Base-by-base conservation (phyloP, 2,113 vertebrate genomes). In the Phylloscopus trochilus region DNA sequence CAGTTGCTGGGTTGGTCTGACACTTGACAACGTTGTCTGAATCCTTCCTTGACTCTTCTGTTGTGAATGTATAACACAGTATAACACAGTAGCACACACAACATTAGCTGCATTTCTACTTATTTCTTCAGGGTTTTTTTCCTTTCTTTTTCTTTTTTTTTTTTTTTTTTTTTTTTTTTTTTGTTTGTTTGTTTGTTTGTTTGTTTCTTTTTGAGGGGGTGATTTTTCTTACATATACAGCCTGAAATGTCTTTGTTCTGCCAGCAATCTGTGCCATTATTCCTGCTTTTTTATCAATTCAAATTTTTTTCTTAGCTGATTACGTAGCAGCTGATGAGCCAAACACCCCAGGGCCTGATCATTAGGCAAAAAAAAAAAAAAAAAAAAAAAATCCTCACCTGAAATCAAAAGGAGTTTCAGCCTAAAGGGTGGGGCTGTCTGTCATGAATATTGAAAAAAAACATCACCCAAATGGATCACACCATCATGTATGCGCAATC, bases 401-500 rank as follows among this genome's bases (percentile, higher is more conserved):
- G 79, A 92, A 96, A 90, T 93, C 87, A 94, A 96, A 96, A 79
- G 60, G 72, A 96, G 47, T 74, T 90, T 56, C 52, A 75, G 79
- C 76, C 68, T 94, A 44, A n/a, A 78, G 90, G 72, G 83, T 90
- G 72, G 63, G 68, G 81, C 89, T 75, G 43, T 66, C 77, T 95
- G 51, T 53, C 72, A 77, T 91, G 59, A 93, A 90, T 91, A 96
- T 56, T 92, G 87, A 90, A 96, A 91, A 96, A 91, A 39, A 90
- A 37, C 24, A 85, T 70, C 49, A 93, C 91, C 78, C 83, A 88
- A 93, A 90, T 47, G 15, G 76, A 90, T 79, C 73, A 67, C 0
- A 1, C 60, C 43, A 90, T 66, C 86, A 47, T 2, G 2, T 59
- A 35, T 13, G 72, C 5, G 0, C 46, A 83, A 90, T 80, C 63